Evolutionary conservation across 2,113 vertebrate species (phyloP).

Genomic region (Gopherus evgoodei): DNA sequence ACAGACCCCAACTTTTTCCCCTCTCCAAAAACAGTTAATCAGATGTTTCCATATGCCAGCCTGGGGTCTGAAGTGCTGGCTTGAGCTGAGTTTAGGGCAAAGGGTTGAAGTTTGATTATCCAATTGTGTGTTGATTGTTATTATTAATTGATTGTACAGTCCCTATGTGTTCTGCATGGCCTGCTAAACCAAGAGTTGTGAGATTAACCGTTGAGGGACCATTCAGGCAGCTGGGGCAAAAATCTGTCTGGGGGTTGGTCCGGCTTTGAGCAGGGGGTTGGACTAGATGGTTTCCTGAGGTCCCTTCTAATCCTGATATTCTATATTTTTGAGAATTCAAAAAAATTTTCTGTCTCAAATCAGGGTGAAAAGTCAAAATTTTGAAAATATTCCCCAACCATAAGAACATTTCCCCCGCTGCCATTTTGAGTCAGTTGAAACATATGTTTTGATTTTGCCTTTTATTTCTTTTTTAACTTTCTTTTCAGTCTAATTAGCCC

Average conservation of each 20-base stretch:
- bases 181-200: too few relatives aligned
- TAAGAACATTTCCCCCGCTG: not conserved
- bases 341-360: not conserved
- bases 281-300: too few relatives aligned
- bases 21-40: not conserved
- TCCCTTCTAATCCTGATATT: too few relatives aligned
- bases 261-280: too few relatives aligned
- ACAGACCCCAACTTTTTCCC: not conserved
- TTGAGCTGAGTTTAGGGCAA: not conserved
- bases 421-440: not conserved
- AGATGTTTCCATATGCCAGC: not conserved
- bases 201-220: too few relatives aligned
- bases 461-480: not conserved
- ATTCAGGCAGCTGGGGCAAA: too few relatives aligned
- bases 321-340: not conserved
- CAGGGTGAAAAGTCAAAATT: not conserved
- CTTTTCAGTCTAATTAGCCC: not conserved
- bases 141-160: not conserved
- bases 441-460: not conserved
- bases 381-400: not conserved
- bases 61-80: not conserved
- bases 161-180: not conserved
- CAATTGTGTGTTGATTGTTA: not conserved
- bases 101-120: not conserved
- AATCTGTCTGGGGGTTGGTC: too few relatives aligned